Conservation (phyloP, 2,797 vertebrate genomes). For the Strix occidentalis region DNA sequence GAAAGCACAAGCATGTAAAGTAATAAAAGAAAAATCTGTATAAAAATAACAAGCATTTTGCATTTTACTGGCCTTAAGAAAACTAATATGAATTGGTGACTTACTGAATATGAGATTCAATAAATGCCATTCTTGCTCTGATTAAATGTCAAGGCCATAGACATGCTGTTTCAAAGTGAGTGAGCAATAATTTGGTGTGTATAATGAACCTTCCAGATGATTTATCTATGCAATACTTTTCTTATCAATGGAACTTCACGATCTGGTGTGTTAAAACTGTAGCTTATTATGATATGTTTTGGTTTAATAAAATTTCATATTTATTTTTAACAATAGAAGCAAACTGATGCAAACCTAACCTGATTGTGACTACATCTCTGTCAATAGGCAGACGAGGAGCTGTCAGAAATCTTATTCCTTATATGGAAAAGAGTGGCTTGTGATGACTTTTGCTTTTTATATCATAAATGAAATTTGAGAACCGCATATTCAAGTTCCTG, state of each 20-base stretch:
- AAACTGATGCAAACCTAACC: neutral
- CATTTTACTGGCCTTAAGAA: conserved; percentile 25
- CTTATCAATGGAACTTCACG: neutral
- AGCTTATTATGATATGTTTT: neutral
- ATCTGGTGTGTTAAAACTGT: neutral
- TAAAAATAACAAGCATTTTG: conserved; percentile 21
- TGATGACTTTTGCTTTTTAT: neutral
- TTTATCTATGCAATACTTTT: conserved; percentile 25
- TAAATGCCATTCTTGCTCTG: conserved; percentile 56
- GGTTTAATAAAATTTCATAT: neutral
- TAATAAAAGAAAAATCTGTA: neutral
- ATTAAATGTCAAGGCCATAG: conserved; percentile 68
- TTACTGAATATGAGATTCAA: conserved; percentile 49
- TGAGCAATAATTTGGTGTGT: conserved; percentile 37
- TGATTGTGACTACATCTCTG: neutral
- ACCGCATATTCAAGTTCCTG: neutral
- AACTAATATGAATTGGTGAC: conserved; percentile 32
- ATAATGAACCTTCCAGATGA: conserved; percentile 50
- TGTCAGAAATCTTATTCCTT: neutral
- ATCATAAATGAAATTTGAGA: neutral
- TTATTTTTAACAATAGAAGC: neutral
- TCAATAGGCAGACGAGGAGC: neutral
- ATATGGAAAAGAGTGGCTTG: neutral
- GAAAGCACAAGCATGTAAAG: neutral
- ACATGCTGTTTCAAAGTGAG: conserved; percentile 53